phyloP scores from a whole-genome alignment of 2,888 invertebrate species.

The Drosophila bunnanda region DNA sequence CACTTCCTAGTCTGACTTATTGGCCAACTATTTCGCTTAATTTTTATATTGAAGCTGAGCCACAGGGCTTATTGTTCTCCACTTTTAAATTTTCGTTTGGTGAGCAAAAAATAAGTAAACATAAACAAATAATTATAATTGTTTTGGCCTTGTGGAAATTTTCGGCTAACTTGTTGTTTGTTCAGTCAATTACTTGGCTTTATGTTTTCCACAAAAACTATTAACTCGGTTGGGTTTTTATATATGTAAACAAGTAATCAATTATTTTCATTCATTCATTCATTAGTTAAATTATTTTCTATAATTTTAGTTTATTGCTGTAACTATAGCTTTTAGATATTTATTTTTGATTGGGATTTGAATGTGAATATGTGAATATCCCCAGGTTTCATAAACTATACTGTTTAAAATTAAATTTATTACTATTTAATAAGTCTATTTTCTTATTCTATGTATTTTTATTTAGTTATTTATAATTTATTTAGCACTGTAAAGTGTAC shows the following conservation, averaged over 20 bases:
- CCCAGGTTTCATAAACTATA: no score
- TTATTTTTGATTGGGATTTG: neutral
- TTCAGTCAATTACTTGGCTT: neutral
- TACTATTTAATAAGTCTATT: neutral
- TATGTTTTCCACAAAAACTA: neutral
- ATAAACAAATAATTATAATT: conserved; percentile 5
- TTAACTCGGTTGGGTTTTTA: neutral
- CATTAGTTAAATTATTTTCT: neutral
- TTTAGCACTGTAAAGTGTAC: no score
- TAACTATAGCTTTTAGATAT: neutral
- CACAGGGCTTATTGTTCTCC: neutral
- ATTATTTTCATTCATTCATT: neutral
- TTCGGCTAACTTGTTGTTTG: neutral
- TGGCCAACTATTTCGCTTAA: conserved; percentile 34
- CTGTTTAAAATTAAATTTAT: no score
- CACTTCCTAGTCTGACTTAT: conserved; percentile 60
- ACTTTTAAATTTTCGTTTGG: neutral
- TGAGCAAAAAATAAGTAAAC: neutral
- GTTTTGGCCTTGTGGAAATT: neutral
- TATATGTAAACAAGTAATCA: no score
- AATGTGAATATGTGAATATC: no score
- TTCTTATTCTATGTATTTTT: no score
- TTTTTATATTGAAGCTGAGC: neutral
- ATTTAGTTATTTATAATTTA: no score
- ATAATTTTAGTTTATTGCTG: neutral